These are phyloP conservation scores for Sycobia sp. DNA, from an alignment of 1,140 invertebrate genomes.

Conservation along the genomic window DNA sequence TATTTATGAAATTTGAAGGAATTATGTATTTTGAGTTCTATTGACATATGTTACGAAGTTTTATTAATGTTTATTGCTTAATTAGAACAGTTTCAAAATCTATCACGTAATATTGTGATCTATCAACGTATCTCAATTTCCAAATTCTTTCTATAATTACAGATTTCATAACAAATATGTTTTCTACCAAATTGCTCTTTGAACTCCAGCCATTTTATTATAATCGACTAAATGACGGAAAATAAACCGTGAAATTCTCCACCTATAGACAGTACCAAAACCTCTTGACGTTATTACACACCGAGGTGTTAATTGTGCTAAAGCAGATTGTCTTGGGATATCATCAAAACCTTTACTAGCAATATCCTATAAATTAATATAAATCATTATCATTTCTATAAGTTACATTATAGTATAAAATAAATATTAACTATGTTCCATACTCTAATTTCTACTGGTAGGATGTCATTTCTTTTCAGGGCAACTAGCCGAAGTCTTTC, in stretches of 20 bases:
- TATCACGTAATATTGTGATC: too few relatives aligned
- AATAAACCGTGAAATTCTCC: constrained; percentile 85
- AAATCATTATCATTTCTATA: too few relatives aligned
- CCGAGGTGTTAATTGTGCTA: constrained; percentile 69
- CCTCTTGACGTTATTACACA: constrained; percentile 83
- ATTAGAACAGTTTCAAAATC: too few relatives aligned
- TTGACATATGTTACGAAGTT: too few relatives aligned
- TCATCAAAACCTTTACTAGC: constrained; percentile 76
- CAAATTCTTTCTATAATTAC: too few relatives aligned
- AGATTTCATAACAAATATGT: not conserved
- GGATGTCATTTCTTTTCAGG: constrained; percentile 78
- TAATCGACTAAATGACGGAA: constrained; percentile 89
- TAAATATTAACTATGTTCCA: too few relatives aligned
- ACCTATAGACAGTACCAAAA: constrained; percentile 74
- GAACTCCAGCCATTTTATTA: constrained; percentile 85
- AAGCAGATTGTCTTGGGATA: constrained; percentile 76
- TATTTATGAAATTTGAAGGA: too few relatives aligned
- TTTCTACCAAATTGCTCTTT: constrained; percentile 83
- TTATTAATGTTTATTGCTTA: too few relatives aligned
- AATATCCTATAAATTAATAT: constrained; percentile 59
- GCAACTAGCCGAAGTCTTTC: constrained; percentile 76
- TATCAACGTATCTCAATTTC: too few relatives aligned
- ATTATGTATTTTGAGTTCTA: too few relatives aligned
- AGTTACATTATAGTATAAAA: too few relatives aligned
- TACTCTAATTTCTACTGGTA: constrained; percentile 79